phyloP scores from a whole-genome alignment of 2,888 invertebrate species.

The Pterostichus madidus region DNA sequence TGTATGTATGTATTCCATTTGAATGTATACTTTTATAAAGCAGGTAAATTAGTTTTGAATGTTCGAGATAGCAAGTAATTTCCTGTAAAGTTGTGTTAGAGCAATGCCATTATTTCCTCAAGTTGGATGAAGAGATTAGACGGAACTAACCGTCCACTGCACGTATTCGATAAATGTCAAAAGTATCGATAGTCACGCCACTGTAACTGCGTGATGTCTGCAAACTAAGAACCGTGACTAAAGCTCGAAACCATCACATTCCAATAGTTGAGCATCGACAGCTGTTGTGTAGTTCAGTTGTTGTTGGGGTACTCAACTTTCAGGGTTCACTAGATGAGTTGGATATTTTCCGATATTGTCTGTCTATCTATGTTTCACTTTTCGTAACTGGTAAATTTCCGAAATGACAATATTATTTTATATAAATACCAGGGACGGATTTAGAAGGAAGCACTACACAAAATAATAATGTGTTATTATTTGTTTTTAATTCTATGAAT shows the following conservation, averaged over 20 bases:
- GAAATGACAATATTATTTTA: too few relatives aligned
- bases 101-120: too few relatives aligned
- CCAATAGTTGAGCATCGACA: conserved; percentile 35
- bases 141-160: neutral
- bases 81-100: too few relatives aligned
- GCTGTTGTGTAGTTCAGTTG: conserved; percentile 6
- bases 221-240: neutral
- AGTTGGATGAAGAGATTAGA: neutral
- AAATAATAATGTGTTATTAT: too few relatives aligned
- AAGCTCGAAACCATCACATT: conserved; percentile 2
- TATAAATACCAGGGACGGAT: too few relatives aligned
- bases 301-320: conserved; percentile 38
- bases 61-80: too few relatives aligned
- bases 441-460: too few relatives aligned
- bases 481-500: too few relatives aligned
- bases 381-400: too few relatives aligned
- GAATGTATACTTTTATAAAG: too few relatives aligned
- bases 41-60: too few relatives aligned
- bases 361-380: conserved; percentile 23
- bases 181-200: conserved; percentile 37
- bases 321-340: conserved; percentile 25
- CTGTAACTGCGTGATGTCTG: conserved; percentile 4
- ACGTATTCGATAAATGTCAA: conserved; percentile 14
- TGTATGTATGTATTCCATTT: too few relatives aligned
- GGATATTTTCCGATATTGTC: conserved; percentile 29